Evolutionary conservation across 2,888 invertebrate species (phyloP).

Genomic region (Nysson spinosus): DNA sequence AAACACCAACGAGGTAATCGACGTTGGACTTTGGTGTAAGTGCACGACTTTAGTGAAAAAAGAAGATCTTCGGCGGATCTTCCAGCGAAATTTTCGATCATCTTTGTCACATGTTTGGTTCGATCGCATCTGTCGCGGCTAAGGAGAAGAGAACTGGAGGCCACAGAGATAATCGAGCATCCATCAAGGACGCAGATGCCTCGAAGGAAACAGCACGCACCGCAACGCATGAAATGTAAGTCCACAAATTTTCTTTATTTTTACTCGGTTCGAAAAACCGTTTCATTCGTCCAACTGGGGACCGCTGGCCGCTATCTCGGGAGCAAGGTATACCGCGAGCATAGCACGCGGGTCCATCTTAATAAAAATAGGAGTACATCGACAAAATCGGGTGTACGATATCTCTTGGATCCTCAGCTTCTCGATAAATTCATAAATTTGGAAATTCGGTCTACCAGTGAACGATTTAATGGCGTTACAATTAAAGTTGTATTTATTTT

Average conservation of each 20-base stretch:
- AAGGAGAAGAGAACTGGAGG: constrained; percentile 65
- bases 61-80: constrained; percentile 41
- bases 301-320: too few species aligned
- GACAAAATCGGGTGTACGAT: too few species aligned
- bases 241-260: constrained; percentile 19
- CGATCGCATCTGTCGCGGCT: constrained; percentile 40
- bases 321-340: too few species aligned
- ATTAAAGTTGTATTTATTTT: too few species aligned
- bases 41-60: constrained; percentile 48
- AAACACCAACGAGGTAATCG: constrained; percentile 55
- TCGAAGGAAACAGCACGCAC: constrained; percentile 80
- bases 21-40: constrained; percentile 45
- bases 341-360: too few species aligned
- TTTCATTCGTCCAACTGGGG: background rate
- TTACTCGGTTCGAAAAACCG: background rate
- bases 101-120: constrained; percentile 43
- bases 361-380: too few species aligned
- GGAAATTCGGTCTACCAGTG: too few species aligned
- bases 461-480: too few species aligned
- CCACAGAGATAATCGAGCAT: constrained; percentile 60
- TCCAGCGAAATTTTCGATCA: constrained; percentile 5
- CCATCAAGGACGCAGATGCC: constrained; percentile 77
- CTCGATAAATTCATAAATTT: too few species aligned
- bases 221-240: constrained; percentile 80
- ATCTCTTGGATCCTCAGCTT: too few species aligned